Evolutionary conservation across 1,140 invertebrate species (phyloP).

Genomic region (Lysiphlebus fabarum): DNA sequence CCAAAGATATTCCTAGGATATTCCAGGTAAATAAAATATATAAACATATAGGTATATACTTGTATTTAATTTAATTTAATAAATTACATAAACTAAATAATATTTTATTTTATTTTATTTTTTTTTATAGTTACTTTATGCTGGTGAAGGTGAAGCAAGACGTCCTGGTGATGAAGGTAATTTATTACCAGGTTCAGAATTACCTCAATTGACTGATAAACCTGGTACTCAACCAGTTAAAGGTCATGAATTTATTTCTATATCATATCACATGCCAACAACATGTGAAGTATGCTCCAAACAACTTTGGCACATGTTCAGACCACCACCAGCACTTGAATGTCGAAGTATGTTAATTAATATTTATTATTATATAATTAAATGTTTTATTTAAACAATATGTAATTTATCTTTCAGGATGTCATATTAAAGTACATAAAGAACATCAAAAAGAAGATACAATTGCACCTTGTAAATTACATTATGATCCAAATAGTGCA

Average conservation of each 20-base stretch:
- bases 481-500: constrained; percentile 88
- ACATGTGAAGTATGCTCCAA: constrained; percentile 96
- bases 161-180: constrained; percentile 71
- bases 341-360: constrained; percentile 71
- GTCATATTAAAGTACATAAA: constrained; percentile 93
- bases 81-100: constrained; percentile 10
- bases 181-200: constrained; percentile 46
- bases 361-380: constrained; percentile 28
- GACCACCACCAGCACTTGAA: constrained; percentile 93
- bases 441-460: constrained; percentile 87
- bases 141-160: constrained; percentile 88
- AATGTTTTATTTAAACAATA: background rate
- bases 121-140: constrained; percentile 74
- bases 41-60: too few relatives aligned
- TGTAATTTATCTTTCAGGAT: constrained; percentile 66
- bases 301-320: constrained; percentile 94
- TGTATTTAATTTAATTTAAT: constrained; percentile 9
- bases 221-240: constrained; percentile 81
- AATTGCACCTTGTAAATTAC: constrained; percentile 87
- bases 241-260: constrained; percentile 93
- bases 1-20: constrained; percentile 98
- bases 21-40: constrained; percentile 69
- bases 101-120: constrained; percentile 9
- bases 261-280: constrained; percentile 97
- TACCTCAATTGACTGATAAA: constrained; percentile 62